Conservation (phyloP, 2,797 vertebrate species). For the Petrocephalus sullivani region DNA sequence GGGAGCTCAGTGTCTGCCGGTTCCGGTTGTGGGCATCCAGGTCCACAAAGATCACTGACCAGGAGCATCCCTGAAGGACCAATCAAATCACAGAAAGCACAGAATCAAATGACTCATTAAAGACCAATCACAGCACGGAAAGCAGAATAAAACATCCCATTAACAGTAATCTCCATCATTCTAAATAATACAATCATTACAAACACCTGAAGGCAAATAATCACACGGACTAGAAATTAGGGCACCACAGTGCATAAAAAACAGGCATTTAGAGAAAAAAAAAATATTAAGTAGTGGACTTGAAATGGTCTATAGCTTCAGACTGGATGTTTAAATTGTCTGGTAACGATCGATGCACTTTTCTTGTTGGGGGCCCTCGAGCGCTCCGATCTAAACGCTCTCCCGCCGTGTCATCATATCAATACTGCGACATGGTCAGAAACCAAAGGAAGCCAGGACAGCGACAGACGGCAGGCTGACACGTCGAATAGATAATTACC, state of each 20-base stretch:
- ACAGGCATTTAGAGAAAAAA: not conserved
- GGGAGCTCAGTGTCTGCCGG: constrained; percentile 85
- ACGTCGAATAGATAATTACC: not conserved
- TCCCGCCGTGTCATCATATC: not conserved
- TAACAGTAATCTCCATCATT: not conserved
- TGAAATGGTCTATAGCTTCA: not conserved
- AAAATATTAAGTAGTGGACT: not conserved
- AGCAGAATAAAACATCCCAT: not conserved
- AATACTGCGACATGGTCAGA: not conserved
- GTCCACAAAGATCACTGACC: constrained; percentile 99
- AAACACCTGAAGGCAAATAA: not conserved
- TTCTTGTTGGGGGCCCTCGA: not conserved
- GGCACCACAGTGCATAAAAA: not conserved
- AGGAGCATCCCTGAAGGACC: constrained; percentile 77
- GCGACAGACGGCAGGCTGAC: not conserved
- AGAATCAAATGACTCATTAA: not conserved
- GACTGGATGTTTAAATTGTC: not conserved
- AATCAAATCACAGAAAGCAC: not conserved
- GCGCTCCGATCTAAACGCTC: not conserved
- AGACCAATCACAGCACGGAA: no score
- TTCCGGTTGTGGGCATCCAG: constrained; percentile 96
- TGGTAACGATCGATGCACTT: not conserved
- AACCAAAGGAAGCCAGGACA: not conserved
- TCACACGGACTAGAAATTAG: not conserved
- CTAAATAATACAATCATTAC: not conserved